Percentiles rank a stretch among this genome's conserved stretches.
Evolutionary conservation across 2,888 invertebrate species (phyloP).

Genomic region (Drosophila limbata): DNA sequence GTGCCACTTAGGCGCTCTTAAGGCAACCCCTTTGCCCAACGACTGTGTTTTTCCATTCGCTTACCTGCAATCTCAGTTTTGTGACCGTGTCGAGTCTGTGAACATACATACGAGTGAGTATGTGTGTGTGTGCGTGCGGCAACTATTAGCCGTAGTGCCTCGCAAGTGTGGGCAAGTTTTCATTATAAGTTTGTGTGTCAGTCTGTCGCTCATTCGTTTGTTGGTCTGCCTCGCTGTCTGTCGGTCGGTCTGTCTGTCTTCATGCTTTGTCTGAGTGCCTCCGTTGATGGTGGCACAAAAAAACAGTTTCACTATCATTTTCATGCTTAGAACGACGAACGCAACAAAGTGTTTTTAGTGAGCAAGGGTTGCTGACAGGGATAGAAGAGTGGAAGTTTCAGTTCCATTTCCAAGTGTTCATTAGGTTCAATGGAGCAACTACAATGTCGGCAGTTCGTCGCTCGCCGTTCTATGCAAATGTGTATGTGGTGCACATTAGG

Average conservation of each 20-base stretch:
- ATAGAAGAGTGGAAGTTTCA: neutral
- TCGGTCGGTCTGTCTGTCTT: neutral
- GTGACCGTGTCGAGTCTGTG: conserved; percentile 19
- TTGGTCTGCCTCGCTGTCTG: conserved; percentile 24
- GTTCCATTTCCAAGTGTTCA: conserved; percentile 40
- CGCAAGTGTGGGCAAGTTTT: neutral
- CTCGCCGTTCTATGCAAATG: conserved; percentile 52
- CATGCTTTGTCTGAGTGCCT: conserved; percentile 36
- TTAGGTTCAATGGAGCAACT: conserved; percentile 51
- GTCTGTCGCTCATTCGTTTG: conserved; percentile 52
- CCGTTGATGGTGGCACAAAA: conserved; percentile 33
- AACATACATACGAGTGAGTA: neutral
- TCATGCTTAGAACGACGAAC: conserved; percentile 30
- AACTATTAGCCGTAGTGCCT: neutral
- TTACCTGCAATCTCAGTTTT: conserved; percentile 56
- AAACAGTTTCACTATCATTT: conserved; percentile 69
- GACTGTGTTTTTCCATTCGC: conserved; percentile 22
- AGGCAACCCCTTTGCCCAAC: conserved; percentile 20
- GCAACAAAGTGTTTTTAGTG: conserved; percentile 46
- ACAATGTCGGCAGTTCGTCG: conserved; percentile 26
- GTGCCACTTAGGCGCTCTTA: conserved; percentile 7
- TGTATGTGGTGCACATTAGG: conserved; percentile 35
- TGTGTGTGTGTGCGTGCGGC: conserved; percentile 9
- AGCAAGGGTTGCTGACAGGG: too few species aligned
- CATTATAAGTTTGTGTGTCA: conserved; percentile 4